These are phyloP conservation scores for Loxodonta africana DNA, from an alignment of 2,113 vertebrate genomes.

Conservation along the genomic window DNA sequence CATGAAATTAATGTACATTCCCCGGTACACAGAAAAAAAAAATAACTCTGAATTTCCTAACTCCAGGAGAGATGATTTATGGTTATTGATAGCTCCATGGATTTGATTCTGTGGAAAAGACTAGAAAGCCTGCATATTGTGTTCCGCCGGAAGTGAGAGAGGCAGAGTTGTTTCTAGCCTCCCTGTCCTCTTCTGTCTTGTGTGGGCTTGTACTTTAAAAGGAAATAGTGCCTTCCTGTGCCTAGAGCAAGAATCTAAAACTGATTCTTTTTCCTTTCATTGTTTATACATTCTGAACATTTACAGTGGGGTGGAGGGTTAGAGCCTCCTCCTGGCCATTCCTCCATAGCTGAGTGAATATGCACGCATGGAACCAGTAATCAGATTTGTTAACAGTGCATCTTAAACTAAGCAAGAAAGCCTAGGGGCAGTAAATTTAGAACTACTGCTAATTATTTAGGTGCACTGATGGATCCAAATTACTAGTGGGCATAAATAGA, in stretches of 20 bases:
- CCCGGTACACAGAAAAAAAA: not conserved
- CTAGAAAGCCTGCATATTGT: not conserved
- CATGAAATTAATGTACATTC: not conserved
- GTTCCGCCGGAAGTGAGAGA: not conserved
- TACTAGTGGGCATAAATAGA: not conserved
- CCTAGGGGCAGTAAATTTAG: not conserved
- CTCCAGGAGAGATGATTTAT: not conserved
- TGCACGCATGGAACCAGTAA: not conserved
- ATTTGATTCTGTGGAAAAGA: conserved; percentile 7
- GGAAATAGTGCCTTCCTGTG: not conserved
- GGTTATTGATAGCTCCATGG: not conserved
- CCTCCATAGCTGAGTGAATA: not conserved
- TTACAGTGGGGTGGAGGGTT: not conserved
- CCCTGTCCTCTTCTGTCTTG: not conserved
- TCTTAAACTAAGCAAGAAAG: conserved; percentile 50
- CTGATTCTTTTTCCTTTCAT: not conserved
- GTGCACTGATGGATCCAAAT: not conserved
- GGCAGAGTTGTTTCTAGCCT: not conserved
- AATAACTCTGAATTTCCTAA: not conserved
- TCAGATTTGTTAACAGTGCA: not conserved
- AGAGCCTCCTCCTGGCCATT: not conserved
- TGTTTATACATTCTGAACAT: not conserved
- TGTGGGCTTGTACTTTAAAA: conserved; percentile 1
- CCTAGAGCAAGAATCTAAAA: not conserved
- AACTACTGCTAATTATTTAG: conserved; percentile 6